These are phyloP conservation scores for Trichopoda pennipes DNA, from an alignment of 2,888 invertebrate species.

Conservation along the genomic window DNA sequence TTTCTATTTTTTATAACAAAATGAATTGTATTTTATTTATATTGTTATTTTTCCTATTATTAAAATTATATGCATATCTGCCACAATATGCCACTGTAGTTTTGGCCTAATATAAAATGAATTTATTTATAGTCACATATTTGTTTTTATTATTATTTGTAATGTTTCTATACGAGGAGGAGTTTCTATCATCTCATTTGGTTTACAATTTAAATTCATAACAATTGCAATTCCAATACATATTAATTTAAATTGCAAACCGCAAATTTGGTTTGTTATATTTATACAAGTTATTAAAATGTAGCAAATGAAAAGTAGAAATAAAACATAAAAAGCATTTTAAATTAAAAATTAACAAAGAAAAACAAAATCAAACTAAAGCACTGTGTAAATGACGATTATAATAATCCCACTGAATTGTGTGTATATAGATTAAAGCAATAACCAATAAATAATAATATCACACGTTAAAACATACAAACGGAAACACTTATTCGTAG, in stretches of 20 bases:
- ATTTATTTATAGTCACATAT: conserved; percentile 13
- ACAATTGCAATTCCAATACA: conserved; percentile 24
- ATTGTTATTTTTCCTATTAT: conserved; percentile 10
- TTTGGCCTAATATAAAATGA: conserved; percentile 20
- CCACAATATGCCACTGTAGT: conserved; percentile 1
- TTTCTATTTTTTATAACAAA: conserved; percentile 12
- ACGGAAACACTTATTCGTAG: not conserved
- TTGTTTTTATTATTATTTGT: not conserved
- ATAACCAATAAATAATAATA: not conserved
- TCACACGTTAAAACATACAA: conserved; percentile 4
- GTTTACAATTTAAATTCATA: conserved; percentile 34
- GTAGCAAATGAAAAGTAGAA: conserved; percentile 25
- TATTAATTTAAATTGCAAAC: conserved; percentile 47
- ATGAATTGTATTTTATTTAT: conserved; percentile 7
- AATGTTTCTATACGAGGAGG: not conserved
- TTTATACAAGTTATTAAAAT: conserved; percentile 42
- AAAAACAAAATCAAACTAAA: conserved; percentile 8
- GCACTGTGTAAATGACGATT: not conserved
- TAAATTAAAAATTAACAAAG: conserved; percentile 15
- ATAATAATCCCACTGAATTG: not conserved
- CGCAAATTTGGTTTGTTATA: conserved; percentile 36
- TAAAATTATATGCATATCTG: not conserved
- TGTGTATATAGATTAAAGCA: conserved; percentile 5
- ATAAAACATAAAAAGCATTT: conserved; percentile 26
- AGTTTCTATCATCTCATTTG: conserved; percentile 1